Evolutionary conservation across 2,113 vertebrate genomes (phyloP), one percentile per base, ranked within the genome.

Genomic region (Ondatra zibethicus): DNA sequence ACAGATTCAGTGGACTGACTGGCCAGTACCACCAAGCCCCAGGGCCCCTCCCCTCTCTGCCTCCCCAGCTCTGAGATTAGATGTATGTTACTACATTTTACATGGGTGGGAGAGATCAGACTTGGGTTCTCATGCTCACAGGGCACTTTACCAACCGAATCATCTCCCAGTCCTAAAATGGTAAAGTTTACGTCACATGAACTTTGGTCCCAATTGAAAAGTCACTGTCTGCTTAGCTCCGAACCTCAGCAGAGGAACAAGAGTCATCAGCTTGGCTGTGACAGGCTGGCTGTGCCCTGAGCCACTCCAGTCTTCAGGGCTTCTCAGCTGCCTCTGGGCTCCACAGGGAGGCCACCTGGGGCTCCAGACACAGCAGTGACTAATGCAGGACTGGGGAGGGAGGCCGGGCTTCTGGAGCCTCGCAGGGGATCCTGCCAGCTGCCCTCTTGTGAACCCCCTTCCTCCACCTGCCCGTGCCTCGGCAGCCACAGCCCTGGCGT

Each of bases 291-390:
- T 72, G 23, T 1, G 68, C 50, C 63, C 29, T 7, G 65, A 47
- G 61, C 63, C 33, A 50, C 63, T 33, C 42, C 63, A 13, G 6
- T 36, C 63, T 66, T 23, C 17, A 36, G 39, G 84, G 63, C 42
- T 68, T 10, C 36, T 68, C 42, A 13, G 84, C 84, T 50, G 63
- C 63, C 84, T 88, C 36, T 39, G 12, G 23, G 21, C 47, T 70
- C 85, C 42, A 66, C 85, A n/a, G 33, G 65, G 66, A 88, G 33
- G 65, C 85, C 85, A 52, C 85, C 85, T 72, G 65, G 31, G 66
- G 47, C 47, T 88, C 65, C 66, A 88, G 85, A 68, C 85, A 88
- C 65, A 72, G 63, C 85, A 88, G 21, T 88, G 85, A 72, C 31
- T 88, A 70, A 88, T 52, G 65, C 42, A 3, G 19, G 17, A 39